A percentile compares a stretch with the other conserved stretches of the same genome.
Evolutionary conservation across 2,113 vertebrate genomes (phyloP).

Genomic region (Elaphurus davidianus): DNA sequence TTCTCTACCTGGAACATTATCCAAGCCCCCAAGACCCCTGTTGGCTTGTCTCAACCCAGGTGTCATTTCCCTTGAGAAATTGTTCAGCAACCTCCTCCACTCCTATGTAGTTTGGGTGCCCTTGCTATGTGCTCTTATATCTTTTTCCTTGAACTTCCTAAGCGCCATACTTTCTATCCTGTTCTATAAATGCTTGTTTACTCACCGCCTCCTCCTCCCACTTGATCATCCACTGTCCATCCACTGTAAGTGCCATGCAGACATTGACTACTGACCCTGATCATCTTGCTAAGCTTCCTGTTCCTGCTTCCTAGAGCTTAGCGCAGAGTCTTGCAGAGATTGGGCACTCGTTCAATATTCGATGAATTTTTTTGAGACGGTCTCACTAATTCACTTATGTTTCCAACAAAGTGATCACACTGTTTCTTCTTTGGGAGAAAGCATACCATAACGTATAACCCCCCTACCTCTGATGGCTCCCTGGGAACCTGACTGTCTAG

Average conservation of each 20-base stretch:
- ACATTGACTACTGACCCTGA: not conserved
- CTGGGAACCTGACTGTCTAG: slow-evolving; percentile 37
- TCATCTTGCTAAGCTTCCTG: not conserved
- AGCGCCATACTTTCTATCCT: not conserved
- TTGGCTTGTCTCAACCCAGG: not conserved
- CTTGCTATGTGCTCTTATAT: not conserved
- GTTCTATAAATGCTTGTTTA: no score
- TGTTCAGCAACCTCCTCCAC: not conserved
- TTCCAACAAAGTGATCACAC: not conserved
- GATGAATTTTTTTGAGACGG: not conserved
- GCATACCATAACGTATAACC: not conserved
- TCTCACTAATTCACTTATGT: not conserved
- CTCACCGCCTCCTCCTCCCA: not conserved
- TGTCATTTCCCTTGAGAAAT: not conserved
- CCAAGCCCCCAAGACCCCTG: not conserved
- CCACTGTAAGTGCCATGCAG: not conserved
- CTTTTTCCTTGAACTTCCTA: not conserved
- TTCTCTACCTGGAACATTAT: not conserved
- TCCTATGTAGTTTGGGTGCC: not conserved
- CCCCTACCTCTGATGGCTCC: not conserved
- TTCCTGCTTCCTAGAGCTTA: not conserved
- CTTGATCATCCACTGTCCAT: not conserved
- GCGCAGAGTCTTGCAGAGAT: not conserved
- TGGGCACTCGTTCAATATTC: not conserved
- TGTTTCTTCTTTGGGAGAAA: not conserved